phyloP scores from a whole-genome alignment of 1,140 invertebrate genomes.

The Aplysia californica region DNA sequence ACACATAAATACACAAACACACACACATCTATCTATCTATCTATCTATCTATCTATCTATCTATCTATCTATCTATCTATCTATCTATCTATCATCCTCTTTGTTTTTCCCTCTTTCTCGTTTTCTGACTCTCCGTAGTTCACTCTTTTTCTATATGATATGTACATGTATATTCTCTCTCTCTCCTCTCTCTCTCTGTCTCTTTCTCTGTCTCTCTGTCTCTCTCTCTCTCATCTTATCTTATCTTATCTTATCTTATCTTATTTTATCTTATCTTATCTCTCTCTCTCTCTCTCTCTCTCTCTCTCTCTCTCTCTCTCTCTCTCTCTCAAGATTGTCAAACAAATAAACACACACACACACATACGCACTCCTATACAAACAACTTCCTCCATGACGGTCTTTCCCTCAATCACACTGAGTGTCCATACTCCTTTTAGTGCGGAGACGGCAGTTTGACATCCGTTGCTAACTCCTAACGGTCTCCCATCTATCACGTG shows the following conservation, averaged over 20 bases:
- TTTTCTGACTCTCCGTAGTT: not conserved
- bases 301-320: slow-evolving; percentile 28
- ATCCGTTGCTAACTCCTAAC: not conserved
- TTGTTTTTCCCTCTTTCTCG: not conserved
- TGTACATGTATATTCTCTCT: not conserved
- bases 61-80: too few relatives aligned
- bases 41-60: too few relatives aligned
- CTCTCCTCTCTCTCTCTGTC: slow-evolving; percentile 14
- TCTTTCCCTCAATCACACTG: slow-evolving; percentile 4
- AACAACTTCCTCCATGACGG: not conserved
- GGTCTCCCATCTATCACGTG: not conserved
- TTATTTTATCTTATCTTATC: slow-evolving; percentile 9
- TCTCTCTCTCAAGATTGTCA: slow-evolving; percentile 21
- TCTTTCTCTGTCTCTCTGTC: not conserved
- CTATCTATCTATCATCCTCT: not conserved
- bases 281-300: slow-evolving; percentile 21
- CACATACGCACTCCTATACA: too few relatives aligned
- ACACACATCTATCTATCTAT: too few relatives aligned
- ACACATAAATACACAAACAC: too few relatives aligned
- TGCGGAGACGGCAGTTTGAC: not conserved
- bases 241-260: slow-evolving; percentile 4
- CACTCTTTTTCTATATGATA: not conserved
- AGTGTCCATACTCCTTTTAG: not conserved
- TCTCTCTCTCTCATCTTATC: not conserved
- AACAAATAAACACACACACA: too few relatives aligned